These are phyloP conservation scores for Chaetorhynchus papuensis DNA, from an alignment of 2,113 vertebrate species.

Conservation along the genomic window DNA sequence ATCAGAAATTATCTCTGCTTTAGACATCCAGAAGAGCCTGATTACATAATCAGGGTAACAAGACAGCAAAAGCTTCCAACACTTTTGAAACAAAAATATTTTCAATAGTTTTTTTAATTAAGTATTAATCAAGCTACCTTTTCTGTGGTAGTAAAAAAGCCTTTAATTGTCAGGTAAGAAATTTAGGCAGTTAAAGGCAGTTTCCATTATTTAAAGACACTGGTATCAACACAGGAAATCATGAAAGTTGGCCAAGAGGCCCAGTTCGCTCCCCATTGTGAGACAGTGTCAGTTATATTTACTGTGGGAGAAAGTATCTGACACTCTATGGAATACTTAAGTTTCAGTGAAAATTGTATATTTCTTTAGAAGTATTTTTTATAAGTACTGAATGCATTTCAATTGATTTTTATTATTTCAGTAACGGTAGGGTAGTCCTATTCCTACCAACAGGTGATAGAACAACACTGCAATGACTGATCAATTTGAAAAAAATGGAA, in stretches of 20 bases:
- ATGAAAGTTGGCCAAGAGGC: neutral
- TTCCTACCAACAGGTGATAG: neutral
- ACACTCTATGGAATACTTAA: neutral
- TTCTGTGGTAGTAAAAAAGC: neutral
- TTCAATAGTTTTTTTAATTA: neutral
- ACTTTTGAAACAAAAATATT: neutral
- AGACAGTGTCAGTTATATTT: neutral
- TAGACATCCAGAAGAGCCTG: neutral
- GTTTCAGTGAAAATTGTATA: rapidly evolving
- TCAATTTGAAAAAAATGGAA: neutral
- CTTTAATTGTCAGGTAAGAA: neutral
- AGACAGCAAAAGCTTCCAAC: neutral
- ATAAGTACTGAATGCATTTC: neutral
- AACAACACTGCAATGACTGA: neutral
- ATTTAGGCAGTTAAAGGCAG: neutral
- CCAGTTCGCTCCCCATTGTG: rapidly evolving
- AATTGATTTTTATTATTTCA: neutral
- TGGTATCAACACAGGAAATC: neutral
- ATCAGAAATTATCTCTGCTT: neutral
- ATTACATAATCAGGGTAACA: neutral
- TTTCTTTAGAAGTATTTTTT: neutral
- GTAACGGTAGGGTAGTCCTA: neutral
- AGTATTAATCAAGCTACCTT: neutral
- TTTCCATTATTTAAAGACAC: neutral
- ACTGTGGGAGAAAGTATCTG: neutral